Evolutionary conservation across 1,140 invertebrate genomes (phyloP), one percentile per base, ranked within the genome.

Genomic region (Drosophila simulans): DNA sequence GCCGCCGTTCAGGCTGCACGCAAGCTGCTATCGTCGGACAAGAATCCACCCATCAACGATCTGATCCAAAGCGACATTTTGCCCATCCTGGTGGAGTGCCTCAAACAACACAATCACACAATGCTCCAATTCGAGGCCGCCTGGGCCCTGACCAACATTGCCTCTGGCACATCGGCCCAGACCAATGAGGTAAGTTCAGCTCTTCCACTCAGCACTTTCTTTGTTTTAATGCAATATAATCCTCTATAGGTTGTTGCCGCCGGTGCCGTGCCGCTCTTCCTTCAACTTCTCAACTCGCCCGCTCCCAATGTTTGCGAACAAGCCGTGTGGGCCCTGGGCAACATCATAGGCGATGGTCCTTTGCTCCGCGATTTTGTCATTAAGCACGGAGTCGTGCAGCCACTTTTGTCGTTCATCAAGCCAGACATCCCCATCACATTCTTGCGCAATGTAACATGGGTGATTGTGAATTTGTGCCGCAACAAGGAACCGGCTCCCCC

Each of bases 101-200:
- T 99, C 43, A 95, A 96, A 79, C 94, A 95, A 81, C 95, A 97
- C 81, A 96, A 98, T 91, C 98, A 98, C 92, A 97, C 98, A 45
- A 95, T 96, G 56, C 93, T 99, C 68, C 98, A 99, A 93, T 99
- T 99, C 93, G 99, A 99, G 94, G 98, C 98, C 68, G 98, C 98
- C 13, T 99, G 99, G 99, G 99, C 98, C 49, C 93, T 99, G 65
- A 99, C 99, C 75, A 99, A 99, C 92, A 99, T 99, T 90, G 99
- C 99, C 4, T 99, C 97, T 53, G 99, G 99, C 53, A 99, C 98
- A 46, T 98, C 98, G 0, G 94, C 95, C 78, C 99, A 99, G 94
- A 99, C 99, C 20, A 97, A 98, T 90, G 93, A 90, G 69, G 91
- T 92, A 40, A 31, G 57, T n/a, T 46, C 5, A 45, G 0, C 10